These are phyloP conservation scores for Zaprionus tsacasi DNA, from an alignment of 1,140 invertebrate genomes.

Conservation along the genomic window DNA sequence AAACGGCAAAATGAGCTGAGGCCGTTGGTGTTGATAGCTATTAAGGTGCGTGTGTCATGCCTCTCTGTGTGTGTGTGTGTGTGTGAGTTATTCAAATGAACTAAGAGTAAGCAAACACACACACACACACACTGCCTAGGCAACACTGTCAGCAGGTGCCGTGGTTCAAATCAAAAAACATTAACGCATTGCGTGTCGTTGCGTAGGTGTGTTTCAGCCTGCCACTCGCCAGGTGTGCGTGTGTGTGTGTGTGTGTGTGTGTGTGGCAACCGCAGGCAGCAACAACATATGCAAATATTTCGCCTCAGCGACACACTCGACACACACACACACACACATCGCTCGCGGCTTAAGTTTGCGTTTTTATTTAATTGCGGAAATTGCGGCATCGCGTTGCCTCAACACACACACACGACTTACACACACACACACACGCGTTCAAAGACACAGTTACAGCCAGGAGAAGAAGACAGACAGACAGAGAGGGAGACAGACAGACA, in stretches of 20 bases:
- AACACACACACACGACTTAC: constrained; percentile 30
- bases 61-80: constrained; percentile 31
- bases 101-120: constrained; percentile 38
- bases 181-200: constrained; percentile 76
- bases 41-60: constrained; percentile 64
- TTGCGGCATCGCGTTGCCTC: constrained; percentile 68
- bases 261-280: constrained; percentile 40
- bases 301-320: constrained; percentile 69
- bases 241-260: constrained; percentile 28
- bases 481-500: constrained; percentile 15
- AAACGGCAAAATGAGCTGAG: constrained; percentile 47
- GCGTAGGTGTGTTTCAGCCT: constrained; percentile 37
- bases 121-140: constrained; percentile 35
- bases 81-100: constrained; percentile 75
- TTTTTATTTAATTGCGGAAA: constrained; percentile 83
- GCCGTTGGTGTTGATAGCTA: constrained; percentile 67
- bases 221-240: constrained; percentile 9
- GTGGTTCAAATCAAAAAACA: constrained; percentile 76
- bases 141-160: constrained; percentile 53
- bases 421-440: constrained; percentile 2
- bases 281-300: constrained; percentile 76
- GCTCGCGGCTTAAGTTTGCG: constrained; percentile 76
- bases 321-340: constrained; percentile 9
- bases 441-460: neutral
- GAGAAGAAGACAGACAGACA: constrained; percentile 15